Evolutionary conservation across 2,113 vertebrate genomes (phyloP), one percentile per base, ranked within the genome.

Genomic region (Callipepla californica): DNA sequence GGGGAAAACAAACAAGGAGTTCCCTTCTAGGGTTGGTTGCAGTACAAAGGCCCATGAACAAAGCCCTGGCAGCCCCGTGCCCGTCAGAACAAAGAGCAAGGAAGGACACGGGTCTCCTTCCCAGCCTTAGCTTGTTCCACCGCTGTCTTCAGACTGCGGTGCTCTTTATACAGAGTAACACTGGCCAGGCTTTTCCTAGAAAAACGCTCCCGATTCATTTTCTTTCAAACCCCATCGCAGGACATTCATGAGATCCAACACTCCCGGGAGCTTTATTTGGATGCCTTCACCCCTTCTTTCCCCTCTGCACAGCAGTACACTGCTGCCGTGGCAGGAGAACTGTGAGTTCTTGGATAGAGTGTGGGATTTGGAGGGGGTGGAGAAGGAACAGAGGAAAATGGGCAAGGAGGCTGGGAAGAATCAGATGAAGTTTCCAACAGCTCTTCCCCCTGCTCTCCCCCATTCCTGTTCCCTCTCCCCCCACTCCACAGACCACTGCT

Each of bases 21-120:
- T 92, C 21, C 45, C 34, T 69, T 20, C 22, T 0, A 22, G 75
- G 62, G 50, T 6, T 77, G 22, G 63, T 94, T 85, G 23, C 34
- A 51, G 77, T 68, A 57, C 77, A 79, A 88, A 93, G n/a, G 74
- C 85, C 80, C 36, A 40, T 2, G 8, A 66, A 76, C 44, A 91
- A 92, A 92, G 68, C 25, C 10, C 40, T 61, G 83, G 61, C 77
- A 79, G 68, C 13, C 11, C 17, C 4, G 12, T 18, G 1, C 32
- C 11, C 75, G 34, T 30, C 58, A 69, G 62, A 70, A 72, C 23
- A 44, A 82, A 84, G 23, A 34, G 12, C 0, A 0, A 67, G 47
- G 72, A 92, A 57, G 15, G 61, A n/a, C 44, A 1, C 0, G 0
- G 48, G 3, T 57, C 20, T 36, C 61, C 72, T 25, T 68, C 0